Evolutionary conservation across 2,113 vertebrate genomes (phyloP), one percentile per base, ranked within the genome.

Genomic region (Nansenia antarctica): DNA sequence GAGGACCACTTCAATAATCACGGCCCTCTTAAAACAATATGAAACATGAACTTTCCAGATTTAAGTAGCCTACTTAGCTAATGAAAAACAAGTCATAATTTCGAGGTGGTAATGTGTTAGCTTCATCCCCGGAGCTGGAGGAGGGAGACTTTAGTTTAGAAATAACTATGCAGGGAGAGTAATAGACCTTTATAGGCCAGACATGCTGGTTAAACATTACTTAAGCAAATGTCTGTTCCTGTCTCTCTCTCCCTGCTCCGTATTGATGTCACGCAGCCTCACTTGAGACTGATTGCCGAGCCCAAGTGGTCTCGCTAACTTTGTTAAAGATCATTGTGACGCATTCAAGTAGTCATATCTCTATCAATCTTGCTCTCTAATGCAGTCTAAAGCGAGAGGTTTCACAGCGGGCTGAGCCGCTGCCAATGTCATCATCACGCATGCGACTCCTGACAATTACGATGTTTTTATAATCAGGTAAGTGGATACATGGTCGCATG

Each of bases 51-150:
- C 78, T 71, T 74, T 71, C 69, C 57, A 62, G 60, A 78, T 86
- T 84, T 70, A 83, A 85, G 85, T 64, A 85, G 80, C 70, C 77
- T 80, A 82, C 84, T 89, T 77, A 78, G 79, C 69, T 77, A 86
- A 88, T 85, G 78, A 85, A 86, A 88, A 78, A 60, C 37, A 59
- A 24, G 73, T 86, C 70, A 63, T 61, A 62, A 39, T 57, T 67
- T 8, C 58, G 71, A 42, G 67, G 45, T 35, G 70, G 45, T 75
- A 70, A 74, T 69, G 77, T 70, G 45, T 42, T 54, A 71, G 62
- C 61, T 57, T 24, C 15, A 27, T 67, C 66, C 74, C 70, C 69
- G 75, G 77, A 81, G 75, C 72, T 45, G 66, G 73, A 69, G 68
- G 62, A 34, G 70, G 68, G 62, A 34, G 70, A 54, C 30, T 58